phyloP scores from a whole-genome alignment of 2,113 vertebrate genomes.

The Phaethornis superciliosus region DNA sequence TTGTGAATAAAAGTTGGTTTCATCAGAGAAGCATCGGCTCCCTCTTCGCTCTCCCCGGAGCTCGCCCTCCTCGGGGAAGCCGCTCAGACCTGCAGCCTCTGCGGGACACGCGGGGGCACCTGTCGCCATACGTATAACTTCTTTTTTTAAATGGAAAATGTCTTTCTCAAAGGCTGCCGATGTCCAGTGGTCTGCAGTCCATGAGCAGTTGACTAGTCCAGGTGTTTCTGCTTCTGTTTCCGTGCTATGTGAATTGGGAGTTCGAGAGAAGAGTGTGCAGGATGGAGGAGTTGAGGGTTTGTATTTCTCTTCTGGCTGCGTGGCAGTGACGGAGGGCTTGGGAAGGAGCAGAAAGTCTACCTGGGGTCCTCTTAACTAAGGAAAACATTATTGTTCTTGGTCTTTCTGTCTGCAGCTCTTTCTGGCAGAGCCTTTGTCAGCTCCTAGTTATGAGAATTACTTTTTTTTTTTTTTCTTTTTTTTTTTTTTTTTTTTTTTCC shows the following conservation, averaged over 20 bases:
- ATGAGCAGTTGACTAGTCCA: conserved; percentile 67
- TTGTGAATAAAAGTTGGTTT: not conserved
- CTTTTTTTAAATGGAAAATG: conserved; percentile 68
- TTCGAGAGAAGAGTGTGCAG: conserved; percentile 65
- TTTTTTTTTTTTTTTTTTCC: not conserved
- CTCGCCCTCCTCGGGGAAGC: not conserved
- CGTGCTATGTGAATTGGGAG: conserved; percentile 66
- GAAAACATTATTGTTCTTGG: not conserved
- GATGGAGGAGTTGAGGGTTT: conserved; percentile 63
- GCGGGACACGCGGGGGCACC: not conserved
- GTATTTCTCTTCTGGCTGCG: conserved; percentile 54
- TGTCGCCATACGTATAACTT: conserved; percentile 12
- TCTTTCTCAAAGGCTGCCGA: conserved; percentile 72
- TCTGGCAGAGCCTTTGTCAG: conserved; percentile 20
- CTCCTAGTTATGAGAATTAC: not conserved
- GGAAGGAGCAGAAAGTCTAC: conserved; percentile 11
- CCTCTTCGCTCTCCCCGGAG: not conserved
- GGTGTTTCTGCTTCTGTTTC: conserved; percentile 70
- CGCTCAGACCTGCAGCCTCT: not conserved
- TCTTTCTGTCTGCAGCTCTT: conserved; percentile 19
- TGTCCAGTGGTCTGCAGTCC: conserved; percentile 65
- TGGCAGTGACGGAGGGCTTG: conserved; percentile 24
- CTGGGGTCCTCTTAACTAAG: not conserved
- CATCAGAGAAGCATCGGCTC: not conserved
- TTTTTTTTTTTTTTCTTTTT: not conserved